Conservation (phyloP, 1,140 invertebrate species). For the Drosophila setifemur region DNA sequence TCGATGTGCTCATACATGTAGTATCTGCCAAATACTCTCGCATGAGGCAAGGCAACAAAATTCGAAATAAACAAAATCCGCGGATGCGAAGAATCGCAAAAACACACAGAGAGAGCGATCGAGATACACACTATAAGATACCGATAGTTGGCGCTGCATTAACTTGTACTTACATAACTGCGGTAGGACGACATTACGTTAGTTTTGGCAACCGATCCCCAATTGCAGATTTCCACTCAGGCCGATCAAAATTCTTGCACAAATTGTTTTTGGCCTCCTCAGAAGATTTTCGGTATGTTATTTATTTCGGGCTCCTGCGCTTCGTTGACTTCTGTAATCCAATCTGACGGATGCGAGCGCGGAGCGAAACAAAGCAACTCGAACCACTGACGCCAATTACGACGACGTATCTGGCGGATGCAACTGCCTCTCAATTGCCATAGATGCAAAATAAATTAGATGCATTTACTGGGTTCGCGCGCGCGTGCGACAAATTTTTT, state of each 20-base stretch:
- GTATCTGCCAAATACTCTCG: constrained; percentile 22
- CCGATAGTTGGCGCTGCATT: constrained; percentile 47
- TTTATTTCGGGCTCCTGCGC: constrained; percentile 6
- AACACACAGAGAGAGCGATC: constrained; percentile 24
- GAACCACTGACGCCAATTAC: constrained; percentile 49
- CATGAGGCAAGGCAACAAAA: constrained; percentile 38
- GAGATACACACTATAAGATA: constrained; percentile 24
- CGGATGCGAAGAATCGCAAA: constrained; percentile 50
- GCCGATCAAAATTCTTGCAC: constrained; percentile 21
- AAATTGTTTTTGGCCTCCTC: constrained; percentile 1
- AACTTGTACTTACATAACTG: constrained; percentile 80
- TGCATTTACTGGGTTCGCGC: constrained; percentile 59
- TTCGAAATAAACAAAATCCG: constrained; percentile 51
- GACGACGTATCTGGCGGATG: constrained; percentile 58
- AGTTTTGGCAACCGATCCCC: constrained; percentile 39
- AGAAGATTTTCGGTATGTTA: not conserved
- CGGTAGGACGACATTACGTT: constrained; percentile 80
- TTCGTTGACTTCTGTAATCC: constrained; percentile 40
- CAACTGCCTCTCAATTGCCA: constrained; percentile 66
- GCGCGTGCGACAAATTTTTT: constrained; percentile 39
- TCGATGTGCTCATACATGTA: not conserved
- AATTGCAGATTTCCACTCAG: not conserved
- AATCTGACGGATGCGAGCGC: constrained; percentile 38
- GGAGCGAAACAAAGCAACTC: constrained; percentile 19
- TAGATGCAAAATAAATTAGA: constrained; percentile 76